phyloP scores from a whole-genome alignment of 30 jellyfish, hydroid and myxozoan genomes.

The Hydractinia echinata region DNA sequence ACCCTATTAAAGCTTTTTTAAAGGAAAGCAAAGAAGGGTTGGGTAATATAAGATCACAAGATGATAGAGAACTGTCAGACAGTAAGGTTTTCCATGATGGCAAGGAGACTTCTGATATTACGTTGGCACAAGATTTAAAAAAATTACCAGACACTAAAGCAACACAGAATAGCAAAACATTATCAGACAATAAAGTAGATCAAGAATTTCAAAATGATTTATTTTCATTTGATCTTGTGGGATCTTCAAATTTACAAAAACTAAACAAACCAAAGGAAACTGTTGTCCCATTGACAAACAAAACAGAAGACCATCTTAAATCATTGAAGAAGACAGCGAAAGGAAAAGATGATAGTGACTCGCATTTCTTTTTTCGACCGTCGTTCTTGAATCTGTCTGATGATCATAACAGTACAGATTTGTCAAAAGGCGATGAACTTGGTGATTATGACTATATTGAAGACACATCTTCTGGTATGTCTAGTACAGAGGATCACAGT shows the following conservation, averaged over 20 bases:
- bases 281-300: neutral
- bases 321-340: neutral
- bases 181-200: slow-evolving; percentile 21
- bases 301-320: neutral
- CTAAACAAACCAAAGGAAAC: neutral
- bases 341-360: neutral
- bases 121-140: too few species aligned
- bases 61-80: too few species aligned
- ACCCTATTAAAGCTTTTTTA: too few species aligned
- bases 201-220: neutral
- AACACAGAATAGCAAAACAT: neutral
- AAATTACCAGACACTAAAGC: neutral
- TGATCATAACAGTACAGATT: neutral
- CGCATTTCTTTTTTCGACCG: neutral
- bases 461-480: slow-evolving; percentile 12
- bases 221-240: neutral
- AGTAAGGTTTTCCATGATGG: neutral
- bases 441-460: slow-evolving; percentile 10
- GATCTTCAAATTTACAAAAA: neutral
- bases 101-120: neutral
- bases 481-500: slow-evolving; percentile 21
- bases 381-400: neutral
- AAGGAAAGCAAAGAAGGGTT: too few species aligned
- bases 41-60: too few species aligned
- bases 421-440: slow-evolving; percentile 13